A percentile compares a stretch with the other conserved stretches of the same genome.
Evolutionary conservation across 2,888 invertebrate species (phyloP).

Genomic region (Eristalis intricaria): DNA sequence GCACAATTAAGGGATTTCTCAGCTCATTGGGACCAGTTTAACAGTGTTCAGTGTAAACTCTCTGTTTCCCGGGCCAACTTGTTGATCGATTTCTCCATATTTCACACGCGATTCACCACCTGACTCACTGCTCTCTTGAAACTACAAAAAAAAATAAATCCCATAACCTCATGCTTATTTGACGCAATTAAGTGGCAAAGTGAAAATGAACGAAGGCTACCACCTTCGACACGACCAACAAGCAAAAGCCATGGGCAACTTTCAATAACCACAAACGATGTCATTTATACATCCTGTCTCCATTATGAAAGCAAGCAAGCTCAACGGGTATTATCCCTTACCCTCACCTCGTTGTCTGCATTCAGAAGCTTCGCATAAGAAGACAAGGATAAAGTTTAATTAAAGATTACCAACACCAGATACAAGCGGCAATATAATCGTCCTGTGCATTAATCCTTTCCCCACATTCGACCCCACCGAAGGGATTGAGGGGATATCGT

Average conservation of each 20-base stretch:
- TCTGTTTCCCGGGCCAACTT: no score
- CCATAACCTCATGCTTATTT: neutral
- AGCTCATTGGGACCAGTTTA: no score
- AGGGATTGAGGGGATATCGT: constrained; percentile 51
- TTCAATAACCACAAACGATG: constrained; percentile 28
- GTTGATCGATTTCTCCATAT: neutral
- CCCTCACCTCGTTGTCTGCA: constrained; percentile 2
- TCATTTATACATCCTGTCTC: constrained; percentile 38
- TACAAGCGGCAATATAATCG: constrained; percentile 37
- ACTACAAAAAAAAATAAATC: neutral
- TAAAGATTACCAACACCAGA: constrained; percentile 65
- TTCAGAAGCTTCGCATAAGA: constrained; percentile 9
- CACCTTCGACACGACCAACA: constrained; percentile 9
- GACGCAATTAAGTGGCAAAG: neutral
- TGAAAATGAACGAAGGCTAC: neutral
- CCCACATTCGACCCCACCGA: neutral
- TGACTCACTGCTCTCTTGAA: neutral
- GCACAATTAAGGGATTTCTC: no score
- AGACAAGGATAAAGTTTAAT: constrained; percentile 64
- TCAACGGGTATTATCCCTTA: constrained; percentile 28
- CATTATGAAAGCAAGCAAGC: constrained; percentile 33
- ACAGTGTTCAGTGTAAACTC: no score
- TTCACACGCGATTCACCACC: neutral
- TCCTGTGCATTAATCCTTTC: constrained; percentile 49
- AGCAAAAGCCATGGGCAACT: constrained; percentile 1